Evolutionary conservation across 2,113 vertebrate species (phyloP).

Genomic region (Ptilorrhoa leucosticta): DNA sequence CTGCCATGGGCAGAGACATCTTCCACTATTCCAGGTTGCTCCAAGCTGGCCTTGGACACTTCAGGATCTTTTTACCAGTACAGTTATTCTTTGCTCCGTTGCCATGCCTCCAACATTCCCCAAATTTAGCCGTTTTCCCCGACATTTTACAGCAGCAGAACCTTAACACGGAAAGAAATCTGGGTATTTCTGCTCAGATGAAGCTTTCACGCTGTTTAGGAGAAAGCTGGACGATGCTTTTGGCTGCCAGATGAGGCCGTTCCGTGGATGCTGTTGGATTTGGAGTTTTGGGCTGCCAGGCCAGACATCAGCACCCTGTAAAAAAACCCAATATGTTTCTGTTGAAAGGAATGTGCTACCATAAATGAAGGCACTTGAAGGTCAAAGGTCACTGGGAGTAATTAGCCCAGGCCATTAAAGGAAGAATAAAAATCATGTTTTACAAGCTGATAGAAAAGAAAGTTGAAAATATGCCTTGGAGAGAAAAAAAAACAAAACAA

Average conservation of each 20-base stretch:
- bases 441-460: slow-evolving; percentile 78
- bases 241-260: not conserved
- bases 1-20: not conserved
- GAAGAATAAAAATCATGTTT: slow-evolving; percentile 80
- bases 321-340: slow-evolving; percentile 64
- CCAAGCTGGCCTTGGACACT: not conserved
- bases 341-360: slow-evolving; percentile 70
- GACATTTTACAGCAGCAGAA: not conserved
- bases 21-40: not conserved
- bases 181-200: not conserved
- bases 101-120: not conserved
- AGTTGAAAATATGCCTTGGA: slow-evolving; percentile 65
- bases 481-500: not conserved
- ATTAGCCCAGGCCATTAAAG: slow-evolving; percentile 75
- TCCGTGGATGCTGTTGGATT: not conserved
- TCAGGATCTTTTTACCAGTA: not conserved
- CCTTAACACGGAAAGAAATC: not conserved
- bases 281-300: not conserved
- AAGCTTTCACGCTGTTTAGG: rapidly evolving
- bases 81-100: not conserved
- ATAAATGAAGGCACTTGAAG: slow-evolving; percentile 79
- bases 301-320: slow-evolving; percentile 68
- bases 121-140: not conserved
- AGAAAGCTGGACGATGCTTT: not conserved
- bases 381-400: slow-evolving; percentile 70